Conservation (phyloP, 2,113 vertebrate species). For the Nematolebias whitei region DNA sequence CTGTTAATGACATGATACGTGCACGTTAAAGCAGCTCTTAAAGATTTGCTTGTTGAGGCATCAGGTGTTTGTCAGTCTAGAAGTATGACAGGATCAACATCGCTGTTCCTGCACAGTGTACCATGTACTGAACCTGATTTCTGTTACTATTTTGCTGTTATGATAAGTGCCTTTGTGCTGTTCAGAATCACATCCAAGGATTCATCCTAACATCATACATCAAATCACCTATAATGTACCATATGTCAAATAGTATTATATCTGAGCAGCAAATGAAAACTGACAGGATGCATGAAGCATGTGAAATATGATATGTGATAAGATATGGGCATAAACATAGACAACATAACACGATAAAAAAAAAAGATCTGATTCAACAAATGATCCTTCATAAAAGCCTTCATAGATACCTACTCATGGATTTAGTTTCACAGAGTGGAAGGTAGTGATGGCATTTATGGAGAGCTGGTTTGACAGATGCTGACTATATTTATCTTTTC, state of each 20-base stretch:
- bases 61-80: not conserved
- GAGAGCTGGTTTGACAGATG: constrained; percentile 25
- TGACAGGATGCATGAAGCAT: too few species aligned
- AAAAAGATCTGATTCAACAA: too few species aligned
- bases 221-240: too few species aligned
- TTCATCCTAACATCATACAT: too few species aligned
- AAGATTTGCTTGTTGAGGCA: not conserved
- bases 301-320: too few species aligned
- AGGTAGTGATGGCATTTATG: not conserved
- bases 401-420: constrained; percentile 1
- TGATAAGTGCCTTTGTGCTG: not conserved
- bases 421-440: constrained; percentile 43
- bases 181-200: not conserved
- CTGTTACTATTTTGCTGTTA: not conserved
- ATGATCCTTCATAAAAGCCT: too few species aligned
- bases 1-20: too few species aligned
- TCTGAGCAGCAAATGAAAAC: too few species aligned
- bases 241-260: too few species aligned
- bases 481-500: constrained; percentile 40
- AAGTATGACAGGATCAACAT: not conserved
- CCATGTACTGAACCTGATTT: not conserved
- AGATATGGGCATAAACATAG: too few species aligned
- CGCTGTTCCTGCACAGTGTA: not conserved
- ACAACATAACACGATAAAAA: too few species aligned
- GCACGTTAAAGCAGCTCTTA: not conserved